Conservation (phyloP, 2,797 vertebrate genomes). For the Sphenopsis melanotis region DNA sequence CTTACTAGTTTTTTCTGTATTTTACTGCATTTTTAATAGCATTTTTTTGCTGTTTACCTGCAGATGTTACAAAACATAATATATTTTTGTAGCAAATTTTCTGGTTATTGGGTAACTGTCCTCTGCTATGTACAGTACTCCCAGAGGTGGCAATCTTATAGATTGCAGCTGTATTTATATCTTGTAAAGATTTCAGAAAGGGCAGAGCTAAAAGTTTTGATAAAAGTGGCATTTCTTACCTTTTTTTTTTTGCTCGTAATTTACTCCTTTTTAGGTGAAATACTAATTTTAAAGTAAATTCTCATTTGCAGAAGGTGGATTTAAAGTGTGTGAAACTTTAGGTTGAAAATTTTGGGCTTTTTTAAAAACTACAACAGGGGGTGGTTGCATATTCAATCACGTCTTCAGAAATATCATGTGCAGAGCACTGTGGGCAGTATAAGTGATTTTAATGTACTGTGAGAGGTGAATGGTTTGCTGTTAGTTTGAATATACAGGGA, state of each 20-base stretch:
- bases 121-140: slow-evolving; percentile 60
- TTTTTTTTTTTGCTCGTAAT: slow-evolving; percentile 19
- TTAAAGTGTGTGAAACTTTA: not conserved
- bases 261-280: slow-evolving; percentile 26
- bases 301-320: not conserved
- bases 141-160: slow-evolving; percentile 58
- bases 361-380: not conserved
- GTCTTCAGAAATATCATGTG: not conserved
- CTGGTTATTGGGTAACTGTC: slow-evolving; percentile 60
- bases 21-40: slow-evolving; percentile 34
- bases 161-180: slow-evolving; percentile 58
- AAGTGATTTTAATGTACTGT: not conserved
- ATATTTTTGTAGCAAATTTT: slow-evolving; percentile 63
- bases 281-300: slow-evolving; percentile 24
- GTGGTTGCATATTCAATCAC: not conserved
- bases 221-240: slow-evolving; percentile 53
- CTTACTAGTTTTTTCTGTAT: slow-evolving; percentile 25
- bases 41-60: slow-evolving; percentile 48
- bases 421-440: not conserved
- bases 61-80: slow-evolving; percentile 38
- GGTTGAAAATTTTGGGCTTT: not conserved
- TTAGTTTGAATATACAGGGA: not conserved
- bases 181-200: slow-evolving; percentile 53
- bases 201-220: slow-evolving; percentile 64
- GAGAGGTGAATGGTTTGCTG: not conserved